Evolutionary conservation across 2,113 vertebrate genomes (phyloP).

Genomic region (Casuarius casuarius): DNA sequence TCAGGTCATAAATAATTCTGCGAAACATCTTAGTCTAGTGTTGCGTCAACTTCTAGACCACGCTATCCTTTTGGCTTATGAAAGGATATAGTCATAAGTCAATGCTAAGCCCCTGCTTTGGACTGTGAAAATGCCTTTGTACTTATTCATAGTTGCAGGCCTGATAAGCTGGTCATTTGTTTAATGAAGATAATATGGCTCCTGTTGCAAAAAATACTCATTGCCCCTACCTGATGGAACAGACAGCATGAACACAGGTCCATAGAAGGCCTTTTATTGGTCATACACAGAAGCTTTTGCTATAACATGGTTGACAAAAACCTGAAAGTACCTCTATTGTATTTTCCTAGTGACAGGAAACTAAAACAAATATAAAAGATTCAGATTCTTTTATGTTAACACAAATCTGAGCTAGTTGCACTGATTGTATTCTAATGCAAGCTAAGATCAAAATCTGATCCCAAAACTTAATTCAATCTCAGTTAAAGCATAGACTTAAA

Average conservation of each 20-base stretch:
- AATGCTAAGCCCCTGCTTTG: background rate
- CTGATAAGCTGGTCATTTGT: background rate
- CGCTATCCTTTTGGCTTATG: background rate
- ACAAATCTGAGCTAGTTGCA: background rate
- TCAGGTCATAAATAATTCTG: constrained; percentile 31
- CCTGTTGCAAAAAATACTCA: background rate
- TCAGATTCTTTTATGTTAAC: background rate
- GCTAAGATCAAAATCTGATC: background rate
- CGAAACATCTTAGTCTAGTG: background rate
- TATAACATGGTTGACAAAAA: background rate
- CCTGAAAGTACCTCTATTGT: background rate
- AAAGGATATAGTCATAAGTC: background rate
- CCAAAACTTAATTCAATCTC: background rate
- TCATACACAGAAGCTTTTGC: background rate
- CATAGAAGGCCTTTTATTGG: background rate
- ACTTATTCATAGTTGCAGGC: background rate
- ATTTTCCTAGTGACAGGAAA: background rate
- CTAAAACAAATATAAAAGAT: background rate
- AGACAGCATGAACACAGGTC: background rate
- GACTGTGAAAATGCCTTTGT: background rate
- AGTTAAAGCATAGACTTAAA: background rate
- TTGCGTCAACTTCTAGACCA: background rate
- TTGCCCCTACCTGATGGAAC: background rate
- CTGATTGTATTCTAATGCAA: background rate
- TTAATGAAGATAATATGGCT: background rate